phyloP scores from a whole-genome alignment of 2,113 vertebrate species.

The Strix uralensis region DNA sequence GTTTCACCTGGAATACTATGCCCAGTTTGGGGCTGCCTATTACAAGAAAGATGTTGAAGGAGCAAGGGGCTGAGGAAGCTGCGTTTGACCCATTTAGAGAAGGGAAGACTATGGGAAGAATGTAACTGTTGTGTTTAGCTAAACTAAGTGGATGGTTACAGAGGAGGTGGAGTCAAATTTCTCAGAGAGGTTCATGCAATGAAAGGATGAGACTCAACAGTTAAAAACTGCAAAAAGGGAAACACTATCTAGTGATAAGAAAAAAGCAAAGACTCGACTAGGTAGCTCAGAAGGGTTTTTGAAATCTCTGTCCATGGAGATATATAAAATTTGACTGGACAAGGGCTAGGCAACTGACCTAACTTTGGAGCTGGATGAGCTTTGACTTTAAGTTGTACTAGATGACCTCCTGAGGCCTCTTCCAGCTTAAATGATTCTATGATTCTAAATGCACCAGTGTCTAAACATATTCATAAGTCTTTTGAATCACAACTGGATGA shows the following conservation, averaged over 20 bases:
- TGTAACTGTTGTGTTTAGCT: not conserved
- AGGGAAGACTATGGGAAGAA: not conserved
- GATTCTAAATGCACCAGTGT: not conserved
- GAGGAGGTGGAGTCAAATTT: not conserved
- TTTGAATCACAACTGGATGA: not conserved
- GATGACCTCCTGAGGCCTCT: not conserved
- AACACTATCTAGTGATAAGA: not conserved
- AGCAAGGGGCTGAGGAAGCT: not conserved
- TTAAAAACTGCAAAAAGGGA: not conserved
- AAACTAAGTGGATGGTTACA: not conserved
- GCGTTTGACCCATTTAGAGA: not conserved
- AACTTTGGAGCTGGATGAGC: not conserved
- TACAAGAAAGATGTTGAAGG: not conserved
- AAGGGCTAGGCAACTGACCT: not conserved
- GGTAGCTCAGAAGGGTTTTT: not conserved
- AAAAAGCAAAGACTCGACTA: not conserved
- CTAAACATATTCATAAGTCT: not conserved
- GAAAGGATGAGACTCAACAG: not conserved
- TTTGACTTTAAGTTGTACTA: not conserved
- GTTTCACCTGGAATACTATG: not conserved
- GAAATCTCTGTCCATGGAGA: not conserved
- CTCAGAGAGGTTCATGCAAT: not conserved
- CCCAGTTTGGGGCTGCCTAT: not conserved
- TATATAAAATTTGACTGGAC: not conserved
- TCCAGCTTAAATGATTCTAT: not conserved